Base-by-base conservation (phyloP, 2,797 vertebrate species). In the Rachycentron canadum region DNA sequence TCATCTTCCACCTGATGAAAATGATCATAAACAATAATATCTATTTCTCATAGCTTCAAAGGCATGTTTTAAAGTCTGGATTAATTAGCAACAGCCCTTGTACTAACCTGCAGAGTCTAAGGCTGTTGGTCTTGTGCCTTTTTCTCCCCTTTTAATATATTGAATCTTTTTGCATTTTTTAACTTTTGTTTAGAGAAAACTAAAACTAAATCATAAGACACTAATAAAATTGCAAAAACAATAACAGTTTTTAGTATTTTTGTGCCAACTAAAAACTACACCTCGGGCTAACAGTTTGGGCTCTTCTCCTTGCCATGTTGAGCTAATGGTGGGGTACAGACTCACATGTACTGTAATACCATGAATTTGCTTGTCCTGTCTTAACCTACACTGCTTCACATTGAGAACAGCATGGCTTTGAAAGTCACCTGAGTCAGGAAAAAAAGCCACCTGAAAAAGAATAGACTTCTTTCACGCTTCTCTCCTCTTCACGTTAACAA, bases 371-470 rank as follows among this genome's bases (percentile, higher is more conserved):
- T 41, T 61, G 38, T 30, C 38, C 14, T 58, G 32, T 30, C 30
- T 11, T 58, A 30, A 62, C 26, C 60, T 60, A 14, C 11, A 62
- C 28, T 6, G 16, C 32, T n/a, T 49, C 16, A 53, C 58, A 62
- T 13, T 38, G 28, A 59, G 34, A 57, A 55, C 43, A 63, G 23
- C 16, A 9, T 11, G 32, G 17, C 52, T 70, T 45, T 57, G 50
- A 56, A 65, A 56, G 36, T 23, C 34, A 23, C 25, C 26, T 11
- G 36, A 68, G 10, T 50, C 34, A 40, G 32, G 64, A 71, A n/a
- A 73, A 65, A 64, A 78, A 62, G 63, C 56, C 78, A 70, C 43
- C 45, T 47, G 53, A 67, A 76, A 26, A 55, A 63, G 64, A 16
- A 16, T 16, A 21, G 14, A 38, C n/a, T 12, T 28, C 62, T 69